Evolutionary conservation across 2,888 invertebrate species (phyloP).

Genomic region (Coelopa pilipes): DNA sequence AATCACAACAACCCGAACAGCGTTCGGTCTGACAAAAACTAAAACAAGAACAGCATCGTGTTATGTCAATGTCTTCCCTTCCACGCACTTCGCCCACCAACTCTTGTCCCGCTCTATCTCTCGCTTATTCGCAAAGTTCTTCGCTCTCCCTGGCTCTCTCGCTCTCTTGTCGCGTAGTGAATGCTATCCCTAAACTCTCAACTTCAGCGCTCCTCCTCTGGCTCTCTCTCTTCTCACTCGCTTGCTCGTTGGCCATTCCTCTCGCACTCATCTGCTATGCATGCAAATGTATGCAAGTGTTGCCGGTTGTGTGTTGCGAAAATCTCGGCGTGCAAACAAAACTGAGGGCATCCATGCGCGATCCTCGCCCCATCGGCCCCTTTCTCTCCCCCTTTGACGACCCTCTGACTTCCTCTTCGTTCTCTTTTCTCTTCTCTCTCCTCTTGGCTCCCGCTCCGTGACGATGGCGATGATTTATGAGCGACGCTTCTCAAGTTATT

Average conservation of each 20-base stretch:
- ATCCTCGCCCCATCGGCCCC: not conserved
- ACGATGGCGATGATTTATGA: conserved; percentile 26
- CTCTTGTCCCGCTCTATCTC: not conserved
- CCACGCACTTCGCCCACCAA: not conserved
- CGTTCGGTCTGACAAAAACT: too few relatives aligned
- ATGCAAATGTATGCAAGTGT: conserved; percentile 1
- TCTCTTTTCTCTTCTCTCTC: too few relatives aligned
- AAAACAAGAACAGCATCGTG: not conserved
- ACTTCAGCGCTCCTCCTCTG: too few relatives aligned
- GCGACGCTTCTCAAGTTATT: conserved; percentile 13
- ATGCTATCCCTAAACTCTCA: not conserved
- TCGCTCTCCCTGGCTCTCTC: not conserved
- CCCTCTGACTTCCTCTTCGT: too few relatives aligned
- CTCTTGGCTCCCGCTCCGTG: not conserved
- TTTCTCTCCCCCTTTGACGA: too few relatives aligned
- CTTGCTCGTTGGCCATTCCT: too few relatives aligned
- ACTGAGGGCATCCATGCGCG: not conserved
- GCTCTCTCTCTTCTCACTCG: too few relatives aligned
- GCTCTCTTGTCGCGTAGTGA: not conserved
- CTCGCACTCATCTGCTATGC: not conserved
- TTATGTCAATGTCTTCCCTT: conserved; percentile 7
- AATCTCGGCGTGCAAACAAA: conserved; percentile 8
- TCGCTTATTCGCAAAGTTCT: not conserved
- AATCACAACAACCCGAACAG: not conserved
- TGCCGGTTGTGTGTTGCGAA: not conserved